phyloP scores from a whole-genome alignment of 2,888 invertebrate genomes.

The Nyleta sp. region DNA sequence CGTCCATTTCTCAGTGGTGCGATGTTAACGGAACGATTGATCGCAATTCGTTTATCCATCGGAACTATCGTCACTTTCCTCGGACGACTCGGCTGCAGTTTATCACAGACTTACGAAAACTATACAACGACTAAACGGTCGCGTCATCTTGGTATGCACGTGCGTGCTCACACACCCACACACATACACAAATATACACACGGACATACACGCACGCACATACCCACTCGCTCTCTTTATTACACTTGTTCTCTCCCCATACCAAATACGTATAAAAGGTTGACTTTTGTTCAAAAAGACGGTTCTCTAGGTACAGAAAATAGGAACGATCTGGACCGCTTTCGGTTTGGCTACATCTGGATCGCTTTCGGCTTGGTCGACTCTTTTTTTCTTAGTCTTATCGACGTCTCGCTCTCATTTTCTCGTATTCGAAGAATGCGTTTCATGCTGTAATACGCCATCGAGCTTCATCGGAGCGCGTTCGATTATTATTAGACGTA shows the following conservation, averaged over 20 bases:
- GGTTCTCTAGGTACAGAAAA: slow-evolving; percentile 55
- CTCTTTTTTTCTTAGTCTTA: no score
- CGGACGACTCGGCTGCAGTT: slow-evolving; percentile 71
- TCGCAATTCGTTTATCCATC: slow-evolving; percentile 18
- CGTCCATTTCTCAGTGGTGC: slow-evolving; percentile 44
- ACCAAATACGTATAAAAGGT: slow-evolving; percentile 47
- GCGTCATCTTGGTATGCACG: slow-evolving; percentile 32
- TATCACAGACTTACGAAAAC: slow-evolving; percentile 79
- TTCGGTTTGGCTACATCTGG: slow-evolving; percentile 19
- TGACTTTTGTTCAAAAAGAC: slow-evolving; percentile 41
- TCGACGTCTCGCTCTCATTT: no score
- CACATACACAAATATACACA: not conserved
- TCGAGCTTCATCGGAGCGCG: slow-evolving; percentile 26
- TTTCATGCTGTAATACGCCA: slow-evolving; percentile 18
- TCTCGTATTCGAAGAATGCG: slow-evolving; percentile 29
- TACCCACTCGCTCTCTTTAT: not conserved
- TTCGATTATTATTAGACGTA: slow-evolving; percentile 43
- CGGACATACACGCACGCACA: not conserved
- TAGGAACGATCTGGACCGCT: slow-evolving; percentile 60
- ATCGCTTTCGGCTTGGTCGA: no score
- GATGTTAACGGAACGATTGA: slow-evolving; percentile 38
- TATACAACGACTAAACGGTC: slow-evolving; percentile 73
- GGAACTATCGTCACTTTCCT: slow-evolving; percentile 67
- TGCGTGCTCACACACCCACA: not conserved
- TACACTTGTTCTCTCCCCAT: slow-evolving; percentile 10